These are phyloP conservation scores for Propithecus coquereli DNA, from an alignment of 2,113 vertebrate genomes.

Conservation along the genomic window DNA sequence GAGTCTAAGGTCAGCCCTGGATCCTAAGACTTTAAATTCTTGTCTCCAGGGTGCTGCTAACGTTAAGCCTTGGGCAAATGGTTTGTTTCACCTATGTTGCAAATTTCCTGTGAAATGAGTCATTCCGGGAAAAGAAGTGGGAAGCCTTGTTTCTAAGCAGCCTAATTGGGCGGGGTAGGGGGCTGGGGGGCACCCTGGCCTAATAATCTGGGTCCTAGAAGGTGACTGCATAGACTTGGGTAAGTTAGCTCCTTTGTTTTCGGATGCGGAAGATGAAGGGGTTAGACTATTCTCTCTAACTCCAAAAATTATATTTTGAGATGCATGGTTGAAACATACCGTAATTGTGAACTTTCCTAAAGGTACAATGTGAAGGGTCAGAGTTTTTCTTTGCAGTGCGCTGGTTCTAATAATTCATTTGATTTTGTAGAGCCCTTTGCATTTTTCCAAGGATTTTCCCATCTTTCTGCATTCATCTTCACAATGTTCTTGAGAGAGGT, in stretches of 20 bases:
- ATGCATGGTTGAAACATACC: background rate
- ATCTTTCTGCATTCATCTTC: background rate
- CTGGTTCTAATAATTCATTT: background rate
- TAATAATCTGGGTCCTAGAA: background rate
- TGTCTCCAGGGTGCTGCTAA: background rate
- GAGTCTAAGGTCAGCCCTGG: background rate
- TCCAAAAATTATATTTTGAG: background rate
- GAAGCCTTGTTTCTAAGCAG: background rate
- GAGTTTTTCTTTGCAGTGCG: background rate
- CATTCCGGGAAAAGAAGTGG: background rate
- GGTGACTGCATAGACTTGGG: background rate
- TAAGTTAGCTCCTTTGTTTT: background rate
- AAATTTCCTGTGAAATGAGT: background rate
- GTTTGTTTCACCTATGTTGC: background rate
- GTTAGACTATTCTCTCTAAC: background rate
- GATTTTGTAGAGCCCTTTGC: background rate
- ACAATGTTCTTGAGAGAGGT: background rate
- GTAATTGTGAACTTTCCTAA: slow-evolving; percentile 1
- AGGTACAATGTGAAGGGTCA: background rate
- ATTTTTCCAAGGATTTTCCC: background rate
- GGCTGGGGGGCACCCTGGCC: background rate
- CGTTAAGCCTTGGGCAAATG: background rate
- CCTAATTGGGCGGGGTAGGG: background rate
- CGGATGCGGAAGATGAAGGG: background rate
- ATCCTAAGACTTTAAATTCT: background rate